Percentiles rank a stretch among this genome's conserved stretches.
Evolutionary conservation across 2,113 vertebrate genomes (phyloP).

Genomic region (Zosterops hypoxanthus): DNA sequence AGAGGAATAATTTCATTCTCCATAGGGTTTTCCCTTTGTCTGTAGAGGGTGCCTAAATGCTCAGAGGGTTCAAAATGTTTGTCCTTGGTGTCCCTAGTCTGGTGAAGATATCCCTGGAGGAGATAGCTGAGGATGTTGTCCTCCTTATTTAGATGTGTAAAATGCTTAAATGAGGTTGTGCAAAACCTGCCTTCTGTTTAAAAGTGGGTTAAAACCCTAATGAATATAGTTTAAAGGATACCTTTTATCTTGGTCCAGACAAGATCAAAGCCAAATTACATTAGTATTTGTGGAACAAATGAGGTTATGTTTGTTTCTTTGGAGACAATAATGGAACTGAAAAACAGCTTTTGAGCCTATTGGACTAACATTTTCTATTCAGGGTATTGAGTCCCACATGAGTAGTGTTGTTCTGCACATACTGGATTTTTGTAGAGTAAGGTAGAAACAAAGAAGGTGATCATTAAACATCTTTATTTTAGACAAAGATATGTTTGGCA

Average conservation of each 20-base stretch:
- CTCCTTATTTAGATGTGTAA: neutral
- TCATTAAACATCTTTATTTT: neutral
- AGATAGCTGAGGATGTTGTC: neutral
- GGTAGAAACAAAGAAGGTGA: neutral
- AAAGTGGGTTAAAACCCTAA: neutral
- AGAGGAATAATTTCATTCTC: neutral
- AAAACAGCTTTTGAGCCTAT: neutral
- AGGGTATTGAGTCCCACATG: neutral
- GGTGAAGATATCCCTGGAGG: neutral
- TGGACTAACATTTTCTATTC: neutral
- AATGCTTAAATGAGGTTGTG: neutral
- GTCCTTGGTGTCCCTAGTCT: neutral
- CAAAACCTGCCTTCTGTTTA: neutral
- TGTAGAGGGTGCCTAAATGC: neutral
- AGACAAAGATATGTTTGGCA: neutral
- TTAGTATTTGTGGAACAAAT: neutral
- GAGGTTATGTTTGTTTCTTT: neutral
- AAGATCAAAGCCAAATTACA: slow-evolving; percentile 22
- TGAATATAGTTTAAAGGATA: neutral
- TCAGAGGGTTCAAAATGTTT: neutral
- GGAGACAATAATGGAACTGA: neutral
- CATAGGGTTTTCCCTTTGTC: neutral
- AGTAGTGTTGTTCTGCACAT: neutral
- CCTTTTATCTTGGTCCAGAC: neutral
- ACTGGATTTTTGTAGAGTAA: neutral